Base-by-base conservation (phyloP, 2,797 vertebrate genomes). In the Selene dorsalis region DNA sequence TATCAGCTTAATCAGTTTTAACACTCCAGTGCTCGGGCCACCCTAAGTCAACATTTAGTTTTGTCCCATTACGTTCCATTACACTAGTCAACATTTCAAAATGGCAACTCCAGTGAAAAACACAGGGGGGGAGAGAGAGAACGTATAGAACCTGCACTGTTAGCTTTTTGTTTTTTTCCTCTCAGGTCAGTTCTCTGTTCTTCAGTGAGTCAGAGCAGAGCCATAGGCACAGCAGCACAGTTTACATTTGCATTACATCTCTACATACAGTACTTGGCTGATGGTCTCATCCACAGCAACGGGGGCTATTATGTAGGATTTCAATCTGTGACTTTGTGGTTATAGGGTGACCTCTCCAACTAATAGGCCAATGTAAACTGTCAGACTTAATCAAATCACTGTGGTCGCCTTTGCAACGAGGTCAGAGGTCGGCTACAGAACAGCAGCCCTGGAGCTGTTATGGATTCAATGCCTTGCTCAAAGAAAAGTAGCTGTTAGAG, bases 1-100 rank as follows among this genome's bases (percentile, higher is more conserved):
- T 39, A 87, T 92, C 75, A 66, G 38, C 73, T 80, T 84, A 89
- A 92, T 93, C 89, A 82, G 77, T 87, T 88, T 87, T 80, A 88
- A 83, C 79, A 77, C 73, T 84, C 35, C 53, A 89, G 58, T 26
- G 75, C 79, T 69, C 41, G 39, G 84, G 62, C 72, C 79, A 84
- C 82, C 81, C 83, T 20, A 22, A 85, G 83, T 88, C 84, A 86
- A 91, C 86, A 85, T 81, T 90, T 82, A 87, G 59, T 62, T 63
- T 75, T 62, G 70, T 90, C 68, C 84, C 71, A 87, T 90, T 87
- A 75, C 41, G 20, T 89, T 35, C 78, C 77, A 87, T 85, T 80
- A 87, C 77, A 83, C 69, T 72, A 80, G 82, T 82, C 77, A 82
- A 77, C 86, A 77, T 88, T 82, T 75, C 61, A 52, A 73, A 86